These are phyloP conservation scores for Drosophila ogumai DNA, from an alignment of 1,140 invertebrate genomes.

Conservation along the genomic window DNA sequence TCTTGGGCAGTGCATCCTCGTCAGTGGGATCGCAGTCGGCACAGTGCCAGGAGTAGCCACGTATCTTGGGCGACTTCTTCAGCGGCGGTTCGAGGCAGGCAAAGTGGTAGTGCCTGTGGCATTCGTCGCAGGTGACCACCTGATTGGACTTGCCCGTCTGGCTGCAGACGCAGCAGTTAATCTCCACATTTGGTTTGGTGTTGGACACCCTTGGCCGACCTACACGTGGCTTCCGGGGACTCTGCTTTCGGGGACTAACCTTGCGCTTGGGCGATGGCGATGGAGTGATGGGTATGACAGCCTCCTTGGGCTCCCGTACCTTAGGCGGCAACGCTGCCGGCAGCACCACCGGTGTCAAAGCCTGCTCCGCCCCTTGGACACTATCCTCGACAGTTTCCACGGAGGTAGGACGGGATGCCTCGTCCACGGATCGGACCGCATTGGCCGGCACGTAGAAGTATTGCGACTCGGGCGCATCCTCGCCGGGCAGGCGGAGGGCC, in stretches of 20 bases:
- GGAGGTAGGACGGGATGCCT: constrained; percentile 79
- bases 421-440: constrained; percentile 80
- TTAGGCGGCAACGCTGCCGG: constrained; percentile 22
- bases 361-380: constrained; percentile 27
- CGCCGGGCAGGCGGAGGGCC: constrained; percentile 91
- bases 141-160: constrained; percentile 71
- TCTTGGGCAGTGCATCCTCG: constrained; percentile 67
- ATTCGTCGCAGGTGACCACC: constrained; percentile 94
- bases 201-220: constrained; percentile 58
- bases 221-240: constrained; percentile 62
- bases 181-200: constrained; percentile 55
- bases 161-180: constrained; percentile 71
- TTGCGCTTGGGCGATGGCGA: constrained; percentile 55
- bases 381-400: constrained; percentile 83
- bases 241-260: constrained; percentile 68
- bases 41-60: constrained; percentile 98
- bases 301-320: constrained; percentile 40
- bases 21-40: constrained; percentile 96
- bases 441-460: constrained; percentile 84
- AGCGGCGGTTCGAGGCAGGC: constrained; percentile 95
- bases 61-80: constrained; percentile 96
- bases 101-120: constrained; percentile 95
- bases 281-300: not conserved
- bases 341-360: constrained; percentile 28
- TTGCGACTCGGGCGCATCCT: constrained; percentile 79